Evolutionary conservation across 2,797 vertebrate species (phyloP).

Genomic region (Pangasius krempfi): DNA sequence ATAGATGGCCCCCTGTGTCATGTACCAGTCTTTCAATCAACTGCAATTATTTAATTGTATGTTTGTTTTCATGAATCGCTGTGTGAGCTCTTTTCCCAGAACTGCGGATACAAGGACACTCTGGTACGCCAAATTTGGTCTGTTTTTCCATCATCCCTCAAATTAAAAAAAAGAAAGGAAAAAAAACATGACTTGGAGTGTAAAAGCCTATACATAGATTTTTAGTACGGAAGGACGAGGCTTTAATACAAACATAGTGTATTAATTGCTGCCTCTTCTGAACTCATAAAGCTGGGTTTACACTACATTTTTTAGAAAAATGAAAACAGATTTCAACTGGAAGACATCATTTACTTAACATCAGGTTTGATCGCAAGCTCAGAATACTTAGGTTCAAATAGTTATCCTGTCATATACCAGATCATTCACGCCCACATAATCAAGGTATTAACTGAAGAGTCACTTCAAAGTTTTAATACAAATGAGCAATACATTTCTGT

Average conservation of each 20-base stretch:
- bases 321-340: background rate
- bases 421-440: background rate
- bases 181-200: background rate
- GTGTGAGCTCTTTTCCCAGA: background rate
- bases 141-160: background rate
- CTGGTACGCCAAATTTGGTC: background rate
- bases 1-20: background rate
- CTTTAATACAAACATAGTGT: background rate
- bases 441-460: background rate
- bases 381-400: background rate
- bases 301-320: background rate
- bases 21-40: background rate
- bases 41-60: background rate
- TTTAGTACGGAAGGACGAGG: background rate
- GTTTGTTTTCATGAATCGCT: background rate
- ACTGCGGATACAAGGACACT: background rate
- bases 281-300: too few relatives aligned
- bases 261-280: background rate
- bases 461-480: background rate
- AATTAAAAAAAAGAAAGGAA: background rate
- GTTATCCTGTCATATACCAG: background rate
- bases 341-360: background rate
- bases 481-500: background rate
- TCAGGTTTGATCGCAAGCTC: background rate
- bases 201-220: background rate